Percentiles rank a stretch among this genome's conserved stretches.
These are phyloP conservation scores for Euspilapteryx auroguttella DNA, from an alignment of 2,888 invertebrate species.

Conservation along the genomic window DNA sequence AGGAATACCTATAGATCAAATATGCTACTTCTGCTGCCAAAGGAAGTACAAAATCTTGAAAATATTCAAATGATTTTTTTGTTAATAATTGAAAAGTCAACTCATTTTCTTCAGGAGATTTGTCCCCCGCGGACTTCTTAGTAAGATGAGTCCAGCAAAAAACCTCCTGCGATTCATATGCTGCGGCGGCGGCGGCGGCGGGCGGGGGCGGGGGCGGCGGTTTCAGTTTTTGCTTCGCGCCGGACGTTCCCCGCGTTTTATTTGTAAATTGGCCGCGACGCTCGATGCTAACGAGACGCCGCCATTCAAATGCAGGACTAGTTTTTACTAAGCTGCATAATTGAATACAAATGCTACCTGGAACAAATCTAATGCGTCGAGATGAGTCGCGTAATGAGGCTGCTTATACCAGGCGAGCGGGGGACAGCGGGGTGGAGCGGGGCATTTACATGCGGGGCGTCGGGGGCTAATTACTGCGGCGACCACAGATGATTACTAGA, in stretches of 20 bases:
- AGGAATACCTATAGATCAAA: too few species aligned
- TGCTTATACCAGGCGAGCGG: too few species aligned
- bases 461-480: too few species aligned
- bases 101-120: too few species aligned
- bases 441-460: slow-evolving; percentile 1
- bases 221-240: slow-evolving; percentile 43
- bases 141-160: slow-evolving; percentile 11
- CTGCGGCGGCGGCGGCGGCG: background rate
- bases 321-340: slow-evolving; percentile 45
- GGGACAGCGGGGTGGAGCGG: too few species aligned
- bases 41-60: too few species aligned
- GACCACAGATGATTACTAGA: too few species aligned
- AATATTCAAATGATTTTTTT: too few species aligned
- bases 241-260: slow-evolving; percentile 55
- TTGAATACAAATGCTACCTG: slow-evolving; percentile 46
- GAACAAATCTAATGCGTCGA: slow-evolving; percentile 31
- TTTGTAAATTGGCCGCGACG: slow-evolving; percentile 59
- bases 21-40: too few species aligned
- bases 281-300: slow-evolving; percentile 12
- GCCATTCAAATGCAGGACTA: slow-evolving; percentile 54
- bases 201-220: slow-evolving; percentile 6
- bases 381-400: slow-evolving; percentile 5
- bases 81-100: too few species aligned
- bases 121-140: background rate
- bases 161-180: slow-evolving; percentile 12